Percentiles rank a stretch among this genome's conserved stretches.
These are phyloP conservation scores for Microcaecilia unicolor DNA, from an alignment of 2,797 vertebrate genomes.

Conservation along the genomic window DNA sequence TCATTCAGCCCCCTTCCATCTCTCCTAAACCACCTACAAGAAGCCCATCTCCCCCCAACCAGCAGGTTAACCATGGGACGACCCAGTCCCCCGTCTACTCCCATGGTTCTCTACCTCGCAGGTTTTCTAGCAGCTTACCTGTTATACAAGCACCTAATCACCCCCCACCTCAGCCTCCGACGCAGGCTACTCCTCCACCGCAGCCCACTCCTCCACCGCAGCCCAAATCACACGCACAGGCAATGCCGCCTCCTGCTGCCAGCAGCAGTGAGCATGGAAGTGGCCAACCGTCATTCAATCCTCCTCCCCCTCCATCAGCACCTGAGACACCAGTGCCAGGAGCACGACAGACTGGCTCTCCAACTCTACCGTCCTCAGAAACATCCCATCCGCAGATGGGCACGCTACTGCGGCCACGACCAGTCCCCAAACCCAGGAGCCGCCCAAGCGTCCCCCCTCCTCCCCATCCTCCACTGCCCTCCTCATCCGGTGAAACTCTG, in stretches of 20 bases:
- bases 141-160: slow-evolving; percentile 84
- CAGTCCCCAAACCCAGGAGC: slow-evolving; percentile 85
- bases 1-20: slow-evolving; percentile 60
- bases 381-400: slow-evolving; percentile 51
- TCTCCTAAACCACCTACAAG: slow-evolving; percentile 58
- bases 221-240: slow-evolving; percentile 25
- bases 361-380: slow-evolving; percentile 6
- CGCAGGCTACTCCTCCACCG: slow-evolving; percentile 45
- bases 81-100: slow-evolving; percentile 20
- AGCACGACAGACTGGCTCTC: slow-evolving; percentile 21
- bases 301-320: slow-evolving; percentile 77
- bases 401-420: slow-evolving; percentile 72
- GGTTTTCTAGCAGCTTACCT: slow-evolving; percentile 74
- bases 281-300: slow-evolving; percentile 46
- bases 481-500: slow-evolving; percentile 30
- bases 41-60: slow-evolving; percentile 61
- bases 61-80: slow-evolving; percentile 41
- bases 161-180: slow-evolving; percentile 85
- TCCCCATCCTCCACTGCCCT: slow-evolving; percentile 63
- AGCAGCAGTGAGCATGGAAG: slow-evolving; percentile 30
- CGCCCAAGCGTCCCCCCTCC: slow-evolving; percentile 84
- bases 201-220: too few species aligned
- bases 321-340: slow-evolving; percentile 75
- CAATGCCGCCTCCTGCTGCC: background rate
- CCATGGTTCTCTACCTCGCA: slow-evolving; percentile 60